A percentile compares a stretch with the other conserved stretches of the same genome.
These are phyloP conservation scores for Archips crataeganus DNA, from an alignment of 2,888 invertebrate genomes.

Conservation along the genomic window DNA sequence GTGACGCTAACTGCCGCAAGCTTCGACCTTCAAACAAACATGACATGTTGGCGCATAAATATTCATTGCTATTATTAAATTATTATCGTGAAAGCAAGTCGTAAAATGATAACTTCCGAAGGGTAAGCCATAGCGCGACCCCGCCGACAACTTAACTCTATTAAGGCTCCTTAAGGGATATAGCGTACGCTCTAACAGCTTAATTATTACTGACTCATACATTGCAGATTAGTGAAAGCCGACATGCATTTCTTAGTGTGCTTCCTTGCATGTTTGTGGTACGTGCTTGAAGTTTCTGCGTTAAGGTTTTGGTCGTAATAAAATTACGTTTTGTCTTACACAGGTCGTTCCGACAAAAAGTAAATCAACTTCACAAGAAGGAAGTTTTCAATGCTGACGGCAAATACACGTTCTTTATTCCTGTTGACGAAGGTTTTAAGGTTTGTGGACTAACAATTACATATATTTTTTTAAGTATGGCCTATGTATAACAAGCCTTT, in stretches of 20 bases:
- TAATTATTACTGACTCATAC: constrained; percentile 41
- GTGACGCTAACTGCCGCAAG: constrained; percentile 31
- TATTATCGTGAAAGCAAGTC: constrained; percentile 35
- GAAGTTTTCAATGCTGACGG: constrained; percentile 92
- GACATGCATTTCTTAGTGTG: constrained; percentile 13
- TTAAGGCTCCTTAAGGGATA: constrained; percentile 38
- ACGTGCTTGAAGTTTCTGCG: background rate
- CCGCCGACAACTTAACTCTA: constrained; percentile 31
- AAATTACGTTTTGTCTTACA: constrained; percentile 50
- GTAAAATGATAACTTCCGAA: constrained; percentile 38
- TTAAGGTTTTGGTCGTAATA: constrained; percentile 7
- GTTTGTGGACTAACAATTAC: constrained; percentile 68
- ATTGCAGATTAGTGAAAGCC: constrained; percentile 34
- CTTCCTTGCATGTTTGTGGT: background rate
- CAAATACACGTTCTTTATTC: constrained; percentile 95
- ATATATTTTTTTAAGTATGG: background rate
- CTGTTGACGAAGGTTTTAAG: constrained; percentile 95
- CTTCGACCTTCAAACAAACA: constrained; percentile 39
- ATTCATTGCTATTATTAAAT: constrained; percentile 39
- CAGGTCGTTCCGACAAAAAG: constrained; percentile 92
- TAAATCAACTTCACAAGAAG: constrained; percentile 89
- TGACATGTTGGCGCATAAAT: constrained; percentile 38
- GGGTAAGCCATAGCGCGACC: constrained; percentile 24
- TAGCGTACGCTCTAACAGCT: constrained; percentile 26
- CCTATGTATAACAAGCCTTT: background rate